These are phyloP conservation scores for Gastracanthus pulcherrimus DNA, from an alignment of 2,888 invertebrate genomes.

Conservation along the genomic window DNA sequence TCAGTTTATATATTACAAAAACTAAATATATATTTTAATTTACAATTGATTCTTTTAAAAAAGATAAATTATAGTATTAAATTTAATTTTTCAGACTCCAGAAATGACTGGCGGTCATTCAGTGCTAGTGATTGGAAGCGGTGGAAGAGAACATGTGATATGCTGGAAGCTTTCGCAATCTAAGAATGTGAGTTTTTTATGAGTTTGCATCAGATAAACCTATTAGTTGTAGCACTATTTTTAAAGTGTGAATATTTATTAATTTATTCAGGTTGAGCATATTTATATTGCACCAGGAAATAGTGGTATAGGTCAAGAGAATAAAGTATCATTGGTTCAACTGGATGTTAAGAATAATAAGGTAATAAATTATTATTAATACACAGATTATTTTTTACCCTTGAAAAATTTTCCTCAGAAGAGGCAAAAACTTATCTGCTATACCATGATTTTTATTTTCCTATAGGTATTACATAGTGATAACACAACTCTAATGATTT, in stretches of 20 bases:
- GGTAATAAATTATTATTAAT: conserved; percentile 77
- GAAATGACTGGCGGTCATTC: conserved; percentile 73
- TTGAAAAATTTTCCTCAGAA: too few species aligned
- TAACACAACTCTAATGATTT: too few species aligned
- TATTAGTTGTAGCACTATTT: conserved; percentile 16
- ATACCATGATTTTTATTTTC: neutral
- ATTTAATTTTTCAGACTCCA: conserved; percentile 35
- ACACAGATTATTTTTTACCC: conserved; percentile 8
- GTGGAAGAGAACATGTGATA: conserved; percentile 97
- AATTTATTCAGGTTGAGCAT: conserved; percentile 79
- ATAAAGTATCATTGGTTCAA: conserved; percentile 84
- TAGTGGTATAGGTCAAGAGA: conserved; percentile 86
- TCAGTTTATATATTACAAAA: neutral
- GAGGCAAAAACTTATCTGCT: neutral
- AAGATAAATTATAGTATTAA: neutral
- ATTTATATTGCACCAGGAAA: conserved; percentile 95
- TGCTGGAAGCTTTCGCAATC: conserved; percentile 96
- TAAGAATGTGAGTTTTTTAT: conserved; percentile 72
- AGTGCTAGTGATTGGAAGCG: conserved; percentile 92
- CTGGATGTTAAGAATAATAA: conserved; percentile 84
- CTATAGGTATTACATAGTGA: neutral
- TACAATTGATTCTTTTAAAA: neutral
- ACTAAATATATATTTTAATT: neutral
- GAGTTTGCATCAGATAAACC: conserved; percentile 17
- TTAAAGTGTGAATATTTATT: conserved; percentile 18